phyloP scores from a whole-genome alignment of 2,797 vertebrate genomes.

The Argentina silus region DNA sequence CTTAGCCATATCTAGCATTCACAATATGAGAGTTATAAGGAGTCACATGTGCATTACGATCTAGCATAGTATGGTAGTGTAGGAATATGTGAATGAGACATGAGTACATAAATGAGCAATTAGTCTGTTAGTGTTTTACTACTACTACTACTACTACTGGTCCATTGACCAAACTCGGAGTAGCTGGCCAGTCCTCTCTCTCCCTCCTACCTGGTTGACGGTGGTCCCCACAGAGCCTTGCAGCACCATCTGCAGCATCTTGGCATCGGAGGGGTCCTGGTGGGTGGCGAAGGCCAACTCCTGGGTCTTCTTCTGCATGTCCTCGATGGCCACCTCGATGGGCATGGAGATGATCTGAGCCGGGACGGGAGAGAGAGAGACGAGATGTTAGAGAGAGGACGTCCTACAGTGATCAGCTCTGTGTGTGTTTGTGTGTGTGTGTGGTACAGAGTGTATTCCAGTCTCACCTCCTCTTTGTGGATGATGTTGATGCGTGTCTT shows the following conservation, averaged over 20 bases:
- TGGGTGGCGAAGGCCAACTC: constrained; percentile 97
- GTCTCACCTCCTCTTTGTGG: constrained; percentile 94
- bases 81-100: too few species aligned
- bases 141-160: too few species aligned
- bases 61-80: too few species aligned
- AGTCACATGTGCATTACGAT: background rate
- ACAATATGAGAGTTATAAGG: background rate
- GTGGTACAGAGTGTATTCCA: background rate
- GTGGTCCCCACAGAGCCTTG: constrained; percentile 98
- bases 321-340: constrained; percentile 97
- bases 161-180: too few species aligned
- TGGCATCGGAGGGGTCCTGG: constrained; percentile 95
- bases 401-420: background rate
- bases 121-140: too few species aligned
- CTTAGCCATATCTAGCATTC: too few species aligned
- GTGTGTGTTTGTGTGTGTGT: background rate
- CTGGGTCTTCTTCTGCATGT: constrained; percentile 99
- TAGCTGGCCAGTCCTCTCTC: too few species aligned
- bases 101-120: too few species aligned
- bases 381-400: background rate
- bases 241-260: constrained; percentile 99
- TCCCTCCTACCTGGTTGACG: constrained; percentile 89
- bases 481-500: constrained; percentile 98
- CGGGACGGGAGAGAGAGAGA: background rate
- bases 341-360: constrained; percentile 93